Conservation (phyloP, 1,140 invertebrate species). For the Achroia grisella region DNA sequence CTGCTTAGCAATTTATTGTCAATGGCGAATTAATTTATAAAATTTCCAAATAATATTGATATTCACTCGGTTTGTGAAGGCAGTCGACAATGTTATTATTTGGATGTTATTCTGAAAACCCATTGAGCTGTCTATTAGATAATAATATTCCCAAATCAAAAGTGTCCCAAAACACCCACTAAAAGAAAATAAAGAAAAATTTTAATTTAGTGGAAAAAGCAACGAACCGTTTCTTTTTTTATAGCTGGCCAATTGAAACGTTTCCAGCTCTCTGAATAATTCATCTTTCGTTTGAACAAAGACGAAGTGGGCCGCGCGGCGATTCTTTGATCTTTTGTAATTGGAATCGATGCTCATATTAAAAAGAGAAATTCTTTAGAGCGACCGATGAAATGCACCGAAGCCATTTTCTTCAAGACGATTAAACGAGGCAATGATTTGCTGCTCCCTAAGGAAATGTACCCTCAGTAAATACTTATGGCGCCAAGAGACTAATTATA, state of each 20-base stretch:
- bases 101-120: neutral
- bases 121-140: neutral
- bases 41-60: no score
- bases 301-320: conserved; percentile 69
- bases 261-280: conserved; percentile 73
- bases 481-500: no score
- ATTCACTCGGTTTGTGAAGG: no score
- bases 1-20: no score
- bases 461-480: neutral
- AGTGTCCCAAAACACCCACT: conserved; percentile 38
- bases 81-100: no score
- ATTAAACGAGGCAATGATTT: conserved; percentile 52
- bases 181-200: conserved; percentile 66
- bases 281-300: conserved; percentile 73
- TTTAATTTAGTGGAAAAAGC: conserved; percentile 71
- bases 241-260: conserved; percentile 72
- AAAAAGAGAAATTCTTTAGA: conserved; percentile 70
- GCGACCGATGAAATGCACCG: conserved; percentile 65
- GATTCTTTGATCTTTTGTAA: conserved; percentile 74
- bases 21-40: no score
- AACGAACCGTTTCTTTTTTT: conserved; percentile 72
- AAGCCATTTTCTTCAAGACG: conserved; percentile 59
- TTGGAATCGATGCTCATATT: conserved; percentile 73
- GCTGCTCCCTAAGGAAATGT: conserved; percentile 8
- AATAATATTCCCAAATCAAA: conserved; percentile 20